These are phyloP conservation scores for Caenorhabditis becei DNA, from an alignment of 2,888 invertebrate genomes.

Conservation along the genomic window DNA sequence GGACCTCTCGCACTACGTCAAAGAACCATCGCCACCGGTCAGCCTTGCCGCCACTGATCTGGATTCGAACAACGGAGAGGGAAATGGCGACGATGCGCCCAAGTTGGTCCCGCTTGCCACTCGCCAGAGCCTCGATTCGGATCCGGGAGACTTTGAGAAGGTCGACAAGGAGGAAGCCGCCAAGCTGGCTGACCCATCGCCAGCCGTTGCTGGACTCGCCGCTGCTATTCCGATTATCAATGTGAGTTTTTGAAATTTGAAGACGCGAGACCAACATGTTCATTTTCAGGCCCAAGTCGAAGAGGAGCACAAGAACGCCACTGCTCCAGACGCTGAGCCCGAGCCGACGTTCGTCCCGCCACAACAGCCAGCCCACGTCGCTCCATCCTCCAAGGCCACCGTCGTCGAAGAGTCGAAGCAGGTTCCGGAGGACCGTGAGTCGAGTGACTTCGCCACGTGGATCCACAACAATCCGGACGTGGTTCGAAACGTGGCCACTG, in stretches of 20 bases:
- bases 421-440: constrained; percentile 51
- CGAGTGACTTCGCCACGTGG: constrained; percentile 57
- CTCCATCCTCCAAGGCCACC: constrained; percentile 54
- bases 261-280: not conserved
- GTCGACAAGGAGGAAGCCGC: constrained; percentile 55
- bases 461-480: constrained; percentile 59
- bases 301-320: constrained; percentile 47
- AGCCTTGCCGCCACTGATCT: constrained; percentile 53
- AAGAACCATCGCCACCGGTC: constrained; percentile 58
- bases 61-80: constrained; percentile 50
- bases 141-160: constrained; percentile 63
- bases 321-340: constrained; percentile 23
- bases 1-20: constrained; percentile 53
- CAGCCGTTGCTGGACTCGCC: constrained; percentile 61
- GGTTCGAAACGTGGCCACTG: constrained; percentile 60
- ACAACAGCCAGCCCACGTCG: constrained; percentile 21
- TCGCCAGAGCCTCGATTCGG: constrained; percentile 58
- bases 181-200: constrained; percentile 48
- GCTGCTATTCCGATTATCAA: constrained; percentile 56
- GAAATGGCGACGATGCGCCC: constrained; percentile 41
- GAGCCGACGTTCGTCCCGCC: constrained; percentile 36
- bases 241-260: constrained; percentile 52
- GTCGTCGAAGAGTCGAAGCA: constrained; percentile 61
- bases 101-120: constrained; percentile 55
- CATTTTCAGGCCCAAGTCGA: constrained; percentile 56